Evolutionary conservation across 2,113 vertebrate genomes (phyloP).

Genomic region (Pseudonaja textilis): DNA sequence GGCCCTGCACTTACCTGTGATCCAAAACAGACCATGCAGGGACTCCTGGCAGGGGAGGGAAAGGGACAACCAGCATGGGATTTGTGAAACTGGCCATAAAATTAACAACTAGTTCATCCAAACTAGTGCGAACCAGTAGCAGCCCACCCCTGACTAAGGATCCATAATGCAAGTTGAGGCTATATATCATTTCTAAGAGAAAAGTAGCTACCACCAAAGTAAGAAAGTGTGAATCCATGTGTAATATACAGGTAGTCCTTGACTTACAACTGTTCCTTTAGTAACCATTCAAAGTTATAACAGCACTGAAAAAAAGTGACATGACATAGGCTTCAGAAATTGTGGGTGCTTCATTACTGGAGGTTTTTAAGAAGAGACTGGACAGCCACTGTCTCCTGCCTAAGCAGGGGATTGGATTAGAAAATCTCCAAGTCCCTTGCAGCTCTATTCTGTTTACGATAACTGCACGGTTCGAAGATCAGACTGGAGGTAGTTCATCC

Average conservation of each 20-base stretch:
- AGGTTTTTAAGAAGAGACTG: not conserved
- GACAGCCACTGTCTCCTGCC: not conserved
- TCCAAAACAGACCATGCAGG: no score
- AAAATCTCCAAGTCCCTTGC: not conserved
- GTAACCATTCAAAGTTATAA: not conserved
- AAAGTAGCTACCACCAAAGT: not conserved
- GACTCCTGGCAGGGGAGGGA: no score
- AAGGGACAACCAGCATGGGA: no score
- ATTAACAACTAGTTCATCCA: no score
- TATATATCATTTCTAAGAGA: not conserved
- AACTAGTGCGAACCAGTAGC: no score
- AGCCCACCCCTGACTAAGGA: not conserved
- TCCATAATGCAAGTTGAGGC: not conserved
- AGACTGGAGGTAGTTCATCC: not conserved
- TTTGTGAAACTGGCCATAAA: no score
- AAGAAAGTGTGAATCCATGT: not conserved
- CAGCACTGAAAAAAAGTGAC: not conserved
- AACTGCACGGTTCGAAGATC: not conserved
- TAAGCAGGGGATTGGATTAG: not conserved
- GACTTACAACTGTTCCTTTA: not conserved
- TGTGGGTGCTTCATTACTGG: not conserved
- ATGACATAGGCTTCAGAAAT: not conserved
- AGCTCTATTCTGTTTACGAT: not conserved
- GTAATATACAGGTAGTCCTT: not conserved
- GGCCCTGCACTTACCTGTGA: no score